These are phyloP conservation scores for Vanacampus margaritifer DNA, from an alignment of 2,113 vertebrate species.

Conservation along the genomic window DNA sequence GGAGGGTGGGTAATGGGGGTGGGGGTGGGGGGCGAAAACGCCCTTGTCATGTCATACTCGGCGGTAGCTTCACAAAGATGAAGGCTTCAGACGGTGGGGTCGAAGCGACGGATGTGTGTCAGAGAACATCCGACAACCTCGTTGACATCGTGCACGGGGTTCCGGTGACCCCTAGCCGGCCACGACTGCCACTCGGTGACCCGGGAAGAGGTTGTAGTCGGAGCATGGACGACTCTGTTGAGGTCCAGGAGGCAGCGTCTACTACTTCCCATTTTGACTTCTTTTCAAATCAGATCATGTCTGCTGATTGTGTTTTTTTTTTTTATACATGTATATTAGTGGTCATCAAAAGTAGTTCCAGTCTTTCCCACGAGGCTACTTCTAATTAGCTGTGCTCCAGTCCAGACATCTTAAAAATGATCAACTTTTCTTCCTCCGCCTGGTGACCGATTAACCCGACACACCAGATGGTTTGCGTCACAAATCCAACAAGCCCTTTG, in stretches of 20 bases:
- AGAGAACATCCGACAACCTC: constrained; percentile 30
- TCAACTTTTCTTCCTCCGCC: background rate
- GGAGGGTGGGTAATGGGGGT: constrained; percentile 35
- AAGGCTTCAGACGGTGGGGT: background rate
- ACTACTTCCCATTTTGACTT: background rate
- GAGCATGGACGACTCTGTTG: background rate
- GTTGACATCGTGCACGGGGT: constrained; percentile 3
- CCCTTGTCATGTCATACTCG: constrained; percentile 23
- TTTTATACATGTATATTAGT: background rate
- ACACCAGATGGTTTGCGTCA: background rate
- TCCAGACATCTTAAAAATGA: background rate
- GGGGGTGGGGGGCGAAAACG: constrained; percentile 20
- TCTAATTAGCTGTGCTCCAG: background rate
- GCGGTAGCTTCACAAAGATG: background rate
- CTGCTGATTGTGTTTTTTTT: background rate
- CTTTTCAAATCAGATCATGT: background rate
- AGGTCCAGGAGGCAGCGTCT: background rate
- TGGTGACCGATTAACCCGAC: background rate
- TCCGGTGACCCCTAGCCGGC: constrained; percentile 29
- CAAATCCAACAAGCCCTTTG: background rate
- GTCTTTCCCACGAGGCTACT: background rate
- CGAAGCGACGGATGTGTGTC: constrained; percentile 23
- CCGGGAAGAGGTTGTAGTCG: constrained; percentile 17
- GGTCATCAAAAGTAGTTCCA: background rate
- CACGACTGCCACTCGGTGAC: constrained; percentile 29